These are phyloP conservation scores for Battus philenor DNA, from an alignment of 1,140 invertebrate genomes.

Conservation along the genomic window DNA sequence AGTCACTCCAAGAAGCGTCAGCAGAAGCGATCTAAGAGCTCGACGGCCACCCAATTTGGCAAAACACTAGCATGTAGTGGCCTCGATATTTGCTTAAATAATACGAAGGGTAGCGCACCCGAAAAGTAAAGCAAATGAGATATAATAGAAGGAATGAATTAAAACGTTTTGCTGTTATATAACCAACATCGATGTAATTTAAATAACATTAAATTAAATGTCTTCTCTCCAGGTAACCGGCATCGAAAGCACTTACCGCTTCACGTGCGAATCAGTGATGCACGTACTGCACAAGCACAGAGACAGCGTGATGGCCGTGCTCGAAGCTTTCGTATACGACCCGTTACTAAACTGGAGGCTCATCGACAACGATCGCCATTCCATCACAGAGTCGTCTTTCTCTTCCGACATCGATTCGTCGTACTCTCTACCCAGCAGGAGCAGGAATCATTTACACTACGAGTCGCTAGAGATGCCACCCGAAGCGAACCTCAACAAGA, in stretches of 20 bases:
- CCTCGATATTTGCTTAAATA: too few species aligned
- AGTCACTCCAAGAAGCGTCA: too few species aligned
- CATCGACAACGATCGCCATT: conserved; percentile 46
- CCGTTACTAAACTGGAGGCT: conserved; percentile 99
- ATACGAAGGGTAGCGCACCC: too few species aligned
- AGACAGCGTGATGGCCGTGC: conserved; percentile 98
- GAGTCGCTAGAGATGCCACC: conserved; percentile 53
- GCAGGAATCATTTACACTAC: conserved; percentile 46
- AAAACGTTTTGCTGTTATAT: too few species aligned
- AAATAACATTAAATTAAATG: too few species aligned
- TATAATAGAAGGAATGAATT: too few species aligned
- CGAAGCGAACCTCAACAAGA: conserved; percentile 89
- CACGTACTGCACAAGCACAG: conserved; percentile 95
- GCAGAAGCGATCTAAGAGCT: too few species aligned
- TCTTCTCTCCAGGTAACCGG: conserved; percentile 77
- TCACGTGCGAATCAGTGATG: conserved; percentile 99
- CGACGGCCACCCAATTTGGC: too few species aligned
- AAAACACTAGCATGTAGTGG: too few species aligned
- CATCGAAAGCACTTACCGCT: conserved; percentile 89
- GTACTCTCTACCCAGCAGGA: conserved; percentile 50
- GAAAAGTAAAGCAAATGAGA: too few species aligned
- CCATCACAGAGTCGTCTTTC: conserved; percentile 54
- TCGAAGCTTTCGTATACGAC: conserved; percentile 99
- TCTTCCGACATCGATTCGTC: conserved; percentile 62
- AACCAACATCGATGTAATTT: too few species aligned